Conservation (phyloP, 2,113 vertebrate species). For the Suncus etruscus region DNA sequence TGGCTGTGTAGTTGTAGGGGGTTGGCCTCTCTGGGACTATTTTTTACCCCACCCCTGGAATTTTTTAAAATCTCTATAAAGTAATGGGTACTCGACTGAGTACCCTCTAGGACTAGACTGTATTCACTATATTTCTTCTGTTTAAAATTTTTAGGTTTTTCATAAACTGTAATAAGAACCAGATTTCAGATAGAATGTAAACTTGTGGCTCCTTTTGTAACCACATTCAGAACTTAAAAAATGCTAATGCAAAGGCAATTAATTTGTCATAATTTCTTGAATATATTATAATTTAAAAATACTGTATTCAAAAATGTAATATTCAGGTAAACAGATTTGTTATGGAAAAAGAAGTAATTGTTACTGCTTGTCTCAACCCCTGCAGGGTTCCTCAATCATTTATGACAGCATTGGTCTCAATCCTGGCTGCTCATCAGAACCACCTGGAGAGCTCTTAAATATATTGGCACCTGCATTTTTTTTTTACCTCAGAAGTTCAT, state of each 20-base stretch:
- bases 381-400: neutral
- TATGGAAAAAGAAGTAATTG: conserved; percentile 58
- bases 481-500: conserved; percentile 9
- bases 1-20: no score
- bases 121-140: conserved; percentile 20
- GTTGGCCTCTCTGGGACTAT: no score
- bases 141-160: conserved; percentile 17
- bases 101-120: neutral
- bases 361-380: conserved; percentile 20
- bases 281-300: conserved; percentile 70
- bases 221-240: conserved; percentile 15
- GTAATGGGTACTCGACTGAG: neutral
- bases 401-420: neutral
- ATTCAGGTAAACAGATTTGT: conserved; percentile 61
- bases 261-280: conserved; percentile 67
- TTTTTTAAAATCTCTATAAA: neutral
- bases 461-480: neutral
- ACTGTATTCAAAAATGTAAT: conserved; percentile 56
- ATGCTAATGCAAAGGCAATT: conserved; percentile 45
- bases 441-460: neutral
- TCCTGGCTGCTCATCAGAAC: neutral
- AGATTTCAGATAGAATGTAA: conserved; percentile 19
- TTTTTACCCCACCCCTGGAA: no score
- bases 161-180: conserved; percentile 23
- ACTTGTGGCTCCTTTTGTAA: conserved; percentile 26